Evolutionary conservation across 2,888 invertebrate genomes (phyloP).

Genomic region (Yponomeuta malinellus): DNA sequence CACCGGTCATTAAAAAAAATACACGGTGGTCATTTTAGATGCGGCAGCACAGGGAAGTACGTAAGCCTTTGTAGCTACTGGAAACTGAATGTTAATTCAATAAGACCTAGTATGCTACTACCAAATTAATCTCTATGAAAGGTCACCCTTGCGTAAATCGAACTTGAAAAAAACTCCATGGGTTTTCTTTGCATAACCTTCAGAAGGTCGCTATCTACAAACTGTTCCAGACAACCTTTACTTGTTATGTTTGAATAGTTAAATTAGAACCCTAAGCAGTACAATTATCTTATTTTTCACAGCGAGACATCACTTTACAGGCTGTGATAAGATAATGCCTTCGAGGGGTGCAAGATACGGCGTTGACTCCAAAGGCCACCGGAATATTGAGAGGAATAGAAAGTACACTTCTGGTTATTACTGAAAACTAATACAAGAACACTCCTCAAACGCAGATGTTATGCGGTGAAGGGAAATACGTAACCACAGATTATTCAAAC

Average conservation of each 20-base stretch:
- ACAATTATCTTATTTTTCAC: not conserved
- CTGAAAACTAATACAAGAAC: too few relatives aligned
- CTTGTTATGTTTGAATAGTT: not conserved
- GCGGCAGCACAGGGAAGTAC: too few relatives aligned
- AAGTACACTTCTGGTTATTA: not conserved
- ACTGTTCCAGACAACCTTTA: not conserved
- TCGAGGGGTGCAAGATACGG: slow-evolving; percentile 12
- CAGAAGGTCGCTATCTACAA: not conserved
- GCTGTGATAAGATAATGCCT: slow-evolving; percentile 14
- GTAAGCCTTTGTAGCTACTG: too few relatives aligned
- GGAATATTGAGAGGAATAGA: not conserved
- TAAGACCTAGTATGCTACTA: too few relatives aligned
- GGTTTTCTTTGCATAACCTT: not conserved
- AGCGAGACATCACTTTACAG: not conserved
- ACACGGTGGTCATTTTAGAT: too few relatives aligned
- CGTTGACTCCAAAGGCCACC: not conserved
- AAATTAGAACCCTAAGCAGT: not conserved
- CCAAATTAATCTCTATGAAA: not conserved
- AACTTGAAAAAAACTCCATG: not conserved
- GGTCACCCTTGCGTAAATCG: not conserved
- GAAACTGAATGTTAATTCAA: too few relatives aligned
- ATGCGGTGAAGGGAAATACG: too few relatives aligned
- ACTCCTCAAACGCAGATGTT: too few relatives aligned
- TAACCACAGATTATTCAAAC: too few relatives aligned
- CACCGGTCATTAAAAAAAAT: too few relatives aligned